Base-by-base conservation (phyloP, 2,797 vertebrate genomes). In the Diglossa cyanea region DNA sequence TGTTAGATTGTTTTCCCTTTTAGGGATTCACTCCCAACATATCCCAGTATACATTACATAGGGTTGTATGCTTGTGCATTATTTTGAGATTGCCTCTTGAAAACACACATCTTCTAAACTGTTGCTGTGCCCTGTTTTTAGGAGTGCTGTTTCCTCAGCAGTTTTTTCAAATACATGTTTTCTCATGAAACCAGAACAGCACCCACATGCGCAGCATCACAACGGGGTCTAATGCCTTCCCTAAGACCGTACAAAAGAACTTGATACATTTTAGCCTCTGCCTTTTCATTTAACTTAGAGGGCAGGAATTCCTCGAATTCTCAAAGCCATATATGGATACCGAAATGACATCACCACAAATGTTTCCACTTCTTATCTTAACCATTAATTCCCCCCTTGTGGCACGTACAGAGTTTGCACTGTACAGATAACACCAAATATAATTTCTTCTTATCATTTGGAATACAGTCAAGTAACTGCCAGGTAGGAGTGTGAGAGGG, bases 21-120 rank as follows among this genome's bases (percentile, higher is more conserved):
- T 12, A 48, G 20, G 8, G 18, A n/a, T 62, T 86, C 40, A 13
- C 18, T 79, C 19, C 60, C 9, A 54, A 0, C 0, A 0, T 65
- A 48, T 23, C 20, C 28, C 47, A 21, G 24, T 51, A 4, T 33
- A 10, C 3, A 0, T 62, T 58, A 30, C 6, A 21, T 28, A 31
- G 55, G 16, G 10, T 42, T 67, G 8, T 23, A 20, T 61, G 23
- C 21, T 63, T 37, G 8, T 17, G 7, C 17, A 10, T 40, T 77
- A 6, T 21, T 86, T 77, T 30, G n/a, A 35, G 30, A 6, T 31
- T 78, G 21, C 21, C 37, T 21, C 39, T n/a, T 75, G 62, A 35
- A 84, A 81, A 37, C n/a, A 30, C 11, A 9, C 9, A 11, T 61
- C 47, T 31, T 68, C 50, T 28, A 28, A 53, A 25, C n/a, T 82